These are phyloP conservation scores for Xestia rhomboidea DNA, from an alignment of 2,888 invertebrate genomes.

Conservation along the genomic window DNA sequence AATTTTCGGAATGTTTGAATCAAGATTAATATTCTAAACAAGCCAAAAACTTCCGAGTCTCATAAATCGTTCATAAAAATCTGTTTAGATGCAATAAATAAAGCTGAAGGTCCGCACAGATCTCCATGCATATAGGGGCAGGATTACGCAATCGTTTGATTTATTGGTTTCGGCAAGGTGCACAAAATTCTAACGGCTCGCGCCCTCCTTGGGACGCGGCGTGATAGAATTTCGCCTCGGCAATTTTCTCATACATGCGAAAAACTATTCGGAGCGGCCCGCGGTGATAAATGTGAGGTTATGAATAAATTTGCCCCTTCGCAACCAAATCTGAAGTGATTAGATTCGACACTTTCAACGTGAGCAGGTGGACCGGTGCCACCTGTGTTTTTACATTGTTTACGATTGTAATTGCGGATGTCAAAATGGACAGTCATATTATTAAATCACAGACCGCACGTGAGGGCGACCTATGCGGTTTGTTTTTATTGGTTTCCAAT, in stretches of 20 bases:
- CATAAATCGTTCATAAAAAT: conserved; percentile 85
- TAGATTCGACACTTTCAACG: conserved; percentile 82
- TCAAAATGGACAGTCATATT: conserved; percentile 51
- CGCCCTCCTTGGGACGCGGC: conserved; percentile 78
- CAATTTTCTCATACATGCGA: conserved; percentile 87
- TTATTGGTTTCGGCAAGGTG: conserved; percentile 89
- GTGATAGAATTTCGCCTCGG: conserved; percentile 86
- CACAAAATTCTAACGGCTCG: conserved; percentile 84
- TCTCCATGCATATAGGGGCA: conserved; percentile 87
- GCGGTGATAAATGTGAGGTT: conserved; percentile 88
- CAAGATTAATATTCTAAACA: conserved; percentile 71
- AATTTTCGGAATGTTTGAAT: conserved; percentile 66
- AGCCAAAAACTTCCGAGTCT: conserved; percentile 67
- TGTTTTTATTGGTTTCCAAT: conserved; percentile 69
- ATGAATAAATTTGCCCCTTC: conserved; percentile 88
- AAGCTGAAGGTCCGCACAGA: conserved; percentile 80
- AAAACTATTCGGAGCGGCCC: conserved; percentile 84
- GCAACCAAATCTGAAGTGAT: conserved; percentile 86
- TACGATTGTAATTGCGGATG: conserved; percentile 58
- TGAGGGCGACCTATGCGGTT: conserved; percentile 56
- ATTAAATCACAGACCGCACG: conserved; percentile 57
- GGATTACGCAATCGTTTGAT: conserved; percentile 90
- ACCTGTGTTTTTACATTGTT: conserved; percentile 69
- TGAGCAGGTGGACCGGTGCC: conserved; percentile 78
- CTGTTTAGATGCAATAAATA: conserved; percentile 88